Evolutionary conservation across 2,797 vertebrate species (phyloP).

Genomic region (Phylloscopus collybita): DNA sequence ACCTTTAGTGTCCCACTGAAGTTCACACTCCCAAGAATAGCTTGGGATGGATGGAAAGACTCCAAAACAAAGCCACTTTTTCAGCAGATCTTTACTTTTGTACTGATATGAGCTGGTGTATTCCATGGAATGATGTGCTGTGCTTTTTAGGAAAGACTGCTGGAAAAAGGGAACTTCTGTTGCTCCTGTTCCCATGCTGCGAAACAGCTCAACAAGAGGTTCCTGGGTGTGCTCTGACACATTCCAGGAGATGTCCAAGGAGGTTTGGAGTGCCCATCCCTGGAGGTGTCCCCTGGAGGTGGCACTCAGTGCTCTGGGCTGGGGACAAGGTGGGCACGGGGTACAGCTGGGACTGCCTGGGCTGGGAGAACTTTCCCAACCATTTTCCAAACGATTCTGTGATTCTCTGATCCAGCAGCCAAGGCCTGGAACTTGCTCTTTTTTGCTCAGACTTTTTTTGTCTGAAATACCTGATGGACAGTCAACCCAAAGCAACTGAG

Average conservation of each 20-base stretch:
- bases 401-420: not conserved
- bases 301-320: not conserved
- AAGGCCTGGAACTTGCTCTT: not conserved
- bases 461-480: not conserved
- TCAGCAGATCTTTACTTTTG: not conserved
- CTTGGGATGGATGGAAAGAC: not conserved
- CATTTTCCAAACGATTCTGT: not conserved
- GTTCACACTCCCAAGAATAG: not conserved
- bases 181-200: not conserved
- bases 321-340: not conserved
- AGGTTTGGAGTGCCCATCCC: accelerated
- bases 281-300: not conserved
- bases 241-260: not conserved
- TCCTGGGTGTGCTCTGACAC: not conserved
- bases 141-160: not conserved
- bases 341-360: accelerated
- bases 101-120: not conserved
- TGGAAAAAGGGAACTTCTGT: not conserved
- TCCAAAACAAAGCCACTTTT: not conserved
- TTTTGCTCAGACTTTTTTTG: not conserved
- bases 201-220: not conserved
- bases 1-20: not conserved
- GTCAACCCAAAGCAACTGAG: not conserved
- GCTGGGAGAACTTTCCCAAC: accelerated
- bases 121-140: not conserved